Base-by-base conservation (phyloP, 2,797 vertebrate genomes). In the Chaunax sp. region DNA sequence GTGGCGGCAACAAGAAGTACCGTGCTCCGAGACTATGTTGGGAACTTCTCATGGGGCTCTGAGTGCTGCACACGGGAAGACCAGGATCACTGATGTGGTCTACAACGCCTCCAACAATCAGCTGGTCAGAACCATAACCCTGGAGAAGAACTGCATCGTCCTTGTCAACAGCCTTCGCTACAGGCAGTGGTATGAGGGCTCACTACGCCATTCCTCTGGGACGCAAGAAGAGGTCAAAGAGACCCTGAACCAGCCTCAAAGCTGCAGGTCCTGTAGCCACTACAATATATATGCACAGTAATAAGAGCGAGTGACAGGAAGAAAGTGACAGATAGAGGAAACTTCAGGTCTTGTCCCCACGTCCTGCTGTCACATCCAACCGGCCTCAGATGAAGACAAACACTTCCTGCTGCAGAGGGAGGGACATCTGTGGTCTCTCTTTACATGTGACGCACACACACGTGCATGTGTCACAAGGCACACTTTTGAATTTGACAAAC, bases 31-130 rank as follows among this genome's bases (percentile, higher is more conserved):
- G 98, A 53, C 57, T 99, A 99, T 3, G 95, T 93, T 4, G 98
- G 98, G 5, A 99, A 99, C 93, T 99, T 97, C 90, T 97, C 98
- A 18, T 99, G 98, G 98, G 98, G 98, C 11, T 99, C 98, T 0
- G 98, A 99, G 70, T 97, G 98, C 90, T 98, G 97, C 90, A 98
- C 98, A 59, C 95, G 97, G 5, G 12, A 99, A 99, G 86, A 98
- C 98, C 76, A 97, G 98, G 75, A 97, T 99, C 80, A 99, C 99
- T 0, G 98, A 98, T 38, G 98, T 99, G 0, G 97, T 99, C 77
- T 99, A 99, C 94, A 99, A 99, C 0, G 98, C 98, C n/a, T 99
- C 97, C 64, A 99, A 99, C 94, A 99, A 99, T 0, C 97, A 99
- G 82, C 92, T 99, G 90, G 98, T 99, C 83, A 93, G 98, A 89